phyloP scores from a whole-genome alignment of 1,140 invertebrate genomes.

The Rhyacophila brunnea region DNA sequence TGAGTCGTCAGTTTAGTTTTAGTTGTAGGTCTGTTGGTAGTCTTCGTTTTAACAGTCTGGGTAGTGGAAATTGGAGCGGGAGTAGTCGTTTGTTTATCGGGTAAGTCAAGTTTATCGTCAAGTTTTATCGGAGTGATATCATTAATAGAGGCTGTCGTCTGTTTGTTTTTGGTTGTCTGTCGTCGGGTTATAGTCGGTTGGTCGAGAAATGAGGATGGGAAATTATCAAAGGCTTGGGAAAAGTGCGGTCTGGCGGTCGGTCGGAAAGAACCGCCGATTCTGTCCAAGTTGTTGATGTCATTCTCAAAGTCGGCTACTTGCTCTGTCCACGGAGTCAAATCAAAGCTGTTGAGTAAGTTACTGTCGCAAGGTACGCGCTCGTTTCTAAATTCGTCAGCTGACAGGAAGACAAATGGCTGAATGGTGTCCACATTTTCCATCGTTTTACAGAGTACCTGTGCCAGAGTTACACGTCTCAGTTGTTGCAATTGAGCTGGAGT shows the following conservation, averaged over 20 bases:
- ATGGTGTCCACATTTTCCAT: constrained; percentile 69
- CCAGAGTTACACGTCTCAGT: constrained; percentile 75
- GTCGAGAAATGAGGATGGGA: constrained; percentile 21
- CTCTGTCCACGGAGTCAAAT: constrained; percentile 63
- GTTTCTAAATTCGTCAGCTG: constrained; percentile 61
- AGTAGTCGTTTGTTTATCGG: constrained; percentile 34
- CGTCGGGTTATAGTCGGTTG: constrained; percentile 23
- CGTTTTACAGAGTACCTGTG: constrained; percentile 84
- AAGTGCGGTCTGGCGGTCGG: constrained; percentile 4
- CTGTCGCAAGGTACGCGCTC: constrained; percentile 67
- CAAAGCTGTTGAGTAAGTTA: constrained; percentile 68
- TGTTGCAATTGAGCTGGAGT: constrained; percentile 82
- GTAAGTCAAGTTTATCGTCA: constrained; percentile 29
- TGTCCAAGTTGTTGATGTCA: constrained; percentile 41
- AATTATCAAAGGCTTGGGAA: constrained; percentile 22
- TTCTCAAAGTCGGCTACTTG: constrained; percentile 34
- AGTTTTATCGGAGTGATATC: constrained; percentile 10
- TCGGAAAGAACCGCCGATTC: neutral
- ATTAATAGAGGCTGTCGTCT: constrained; percentile 27
- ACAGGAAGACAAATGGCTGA: constrained; percentile 75
- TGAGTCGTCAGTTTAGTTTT: constrained; percentile 31
- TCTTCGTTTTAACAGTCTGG: constrained; percentile 24
- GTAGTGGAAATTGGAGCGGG: constrained; percentile 31
- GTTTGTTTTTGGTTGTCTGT: constrained; percentile 34
- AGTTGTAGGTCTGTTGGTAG: constrained; percentile 25